phyloP scores from a whole-genome alignment of 2,888 invertebrate genomes.

The Temnothorax ravouxi region DNA sequence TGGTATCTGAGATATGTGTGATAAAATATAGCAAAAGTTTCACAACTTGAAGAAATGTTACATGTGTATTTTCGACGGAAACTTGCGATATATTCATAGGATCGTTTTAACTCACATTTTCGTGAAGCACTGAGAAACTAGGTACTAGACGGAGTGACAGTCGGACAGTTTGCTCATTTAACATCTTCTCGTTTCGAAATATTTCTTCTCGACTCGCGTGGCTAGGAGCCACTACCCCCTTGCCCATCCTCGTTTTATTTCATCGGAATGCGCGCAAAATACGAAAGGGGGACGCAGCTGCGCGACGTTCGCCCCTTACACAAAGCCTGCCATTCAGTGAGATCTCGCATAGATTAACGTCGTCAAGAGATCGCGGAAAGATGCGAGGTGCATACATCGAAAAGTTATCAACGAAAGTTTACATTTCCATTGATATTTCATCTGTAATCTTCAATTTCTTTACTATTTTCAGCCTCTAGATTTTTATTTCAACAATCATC shows the following conservation, averaged over 20 bases:
- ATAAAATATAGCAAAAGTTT: constrained; percentile 38
- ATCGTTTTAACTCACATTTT: constrained; percentile 77
- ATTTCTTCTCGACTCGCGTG: constrained; percentile 75
- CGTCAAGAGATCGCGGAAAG: constrained; percentile 64
- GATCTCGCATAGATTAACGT: constrained; percentile 77
- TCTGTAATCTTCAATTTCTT: neutral
- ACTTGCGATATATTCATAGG: constrained; percentile 79
- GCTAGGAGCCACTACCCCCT: constrained; percentile 63
- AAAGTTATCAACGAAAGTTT: constrained; percentile 6
- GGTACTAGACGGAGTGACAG: constrained; percentile 81
- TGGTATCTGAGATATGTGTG: neutral
- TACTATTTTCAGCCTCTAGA: neutral
- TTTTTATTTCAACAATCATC: constrained; percentile 9
- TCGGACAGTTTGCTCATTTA: constrained; percentile 84
- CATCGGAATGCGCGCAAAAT: constrained; percentile 81
- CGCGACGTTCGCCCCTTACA: constrained; percentile 79
- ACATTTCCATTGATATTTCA: constrained; percentile 3
- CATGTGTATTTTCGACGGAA: constrained; percentile 75
- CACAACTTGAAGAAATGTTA: constrained; percentile 53
- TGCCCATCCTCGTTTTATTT: constrained; percentile 76
- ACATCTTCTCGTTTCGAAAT: constrained; percentile 82
- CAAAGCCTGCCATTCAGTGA: constrained; percentile 82
- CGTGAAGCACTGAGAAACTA: constrained; percentile 72
- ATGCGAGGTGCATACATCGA: constrained; percentile 11
- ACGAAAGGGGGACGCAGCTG: constrained; percentile 79